Evolutionary conservation across 1,140 invertebrate species (phyloP), one percentile per base, ranked within the genome.

Genomic region (Tachypleus tridentatus): DNA sequence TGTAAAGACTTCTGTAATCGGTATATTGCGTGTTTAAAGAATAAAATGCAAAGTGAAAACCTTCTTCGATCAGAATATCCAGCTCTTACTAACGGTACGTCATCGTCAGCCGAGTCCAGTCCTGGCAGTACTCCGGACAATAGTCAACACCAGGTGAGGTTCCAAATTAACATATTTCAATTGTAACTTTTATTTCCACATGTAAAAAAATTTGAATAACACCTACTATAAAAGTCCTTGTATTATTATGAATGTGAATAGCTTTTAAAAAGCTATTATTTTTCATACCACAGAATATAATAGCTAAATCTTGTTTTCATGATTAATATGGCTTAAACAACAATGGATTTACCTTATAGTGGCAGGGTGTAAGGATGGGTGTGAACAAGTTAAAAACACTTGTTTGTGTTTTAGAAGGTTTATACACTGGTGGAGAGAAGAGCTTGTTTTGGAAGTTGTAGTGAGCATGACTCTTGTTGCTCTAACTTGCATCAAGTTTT

Each of bases 1-100:
- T 99, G 97, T 83, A 96, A 99, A 85, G 98, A 99, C 83, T 99
- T 99, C 86, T 99, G 97, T 83, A 93, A 97, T 81, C 91, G 96
- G 77, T 99, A 99, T 85, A 99, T 99, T 78, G 96, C 93, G 82
- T 98, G 96, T 83, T 82, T 99, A 76, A 98, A 98, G 84, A 95
- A 95, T 77, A 99, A 99, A 84, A 99, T 99, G 96, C 97, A 96
- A 75, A 98, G 98, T 79, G 97, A 99, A 83, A 85, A 99, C 79
- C 94, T 98, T 77, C 96, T 98, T 80, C 95, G 98, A 82, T 62
- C 68, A 47, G 68, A 69, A 64, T 69, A 69, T 64, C 68, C 68
- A 58, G 68, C 62, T 60, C 56, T 66, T 29, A 60, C 58, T 60
- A 67, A 64, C 48, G 63, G 54, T 48, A 47, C 62, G 4, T 63